A percentile compares a stretch with the other conserved stretches of the same genome.
Evolutionary conservation across 1,140 invertebrate species (phyloP).

Genomic region (Cydia splendana): DNA sequence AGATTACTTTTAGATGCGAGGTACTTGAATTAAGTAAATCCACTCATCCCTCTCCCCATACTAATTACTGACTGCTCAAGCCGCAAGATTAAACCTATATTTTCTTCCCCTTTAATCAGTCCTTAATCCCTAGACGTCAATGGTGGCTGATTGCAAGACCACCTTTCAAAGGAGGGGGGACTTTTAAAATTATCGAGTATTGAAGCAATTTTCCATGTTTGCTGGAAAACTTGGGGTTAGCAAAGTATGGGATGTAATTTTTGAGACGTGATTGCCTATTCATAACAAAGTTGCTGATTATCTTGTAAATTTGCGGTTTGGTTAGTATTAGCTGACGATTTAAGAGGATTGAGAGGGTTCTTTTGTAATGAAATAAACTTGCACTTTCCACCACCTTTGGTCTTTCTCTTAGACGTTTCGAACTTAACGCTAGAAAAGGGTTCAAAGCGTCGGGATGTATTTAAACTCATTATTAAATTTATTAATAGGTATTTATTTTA

Average conservation of each 20-base stretch:
- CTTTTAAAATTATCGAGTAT: constrained; percentile 29
- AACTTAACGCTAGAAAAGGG: no score
- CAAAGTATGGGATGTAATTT: constrained; percentile 7
- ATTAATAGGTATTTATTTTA: no score
- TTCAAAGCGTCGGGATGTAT: no score
- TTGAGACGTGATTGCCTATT: constrained; percentile 20
- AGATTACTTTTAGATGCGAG: not conserved
- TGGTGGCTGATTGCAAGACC: constrained; percentile 24
- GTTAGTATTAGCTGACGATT: not conserved
- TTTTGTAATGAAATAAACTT: no score
- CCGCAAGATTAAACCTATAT: constrained; percentile 32
- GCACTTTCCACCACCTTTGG: no score
- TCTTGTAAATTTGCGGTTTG: not conserved
- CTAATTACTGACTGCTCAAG: constrained; percentile 23
- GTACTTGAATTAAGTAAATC: not conserved
- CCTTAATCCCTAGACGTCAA: constrained; percentile 30
- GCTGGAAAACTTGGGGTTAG: constrained; percentile 12
- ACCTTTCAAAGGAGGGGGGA: constrained; percentile 18
- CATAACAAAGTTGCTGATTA: constrained; percentile 7
- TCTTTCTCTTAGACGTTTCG: no score
- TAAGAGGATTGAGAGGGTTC: not conserved
- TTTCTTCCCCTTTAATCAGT: constrained; percentile 32
- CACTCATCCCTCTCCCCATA: constrained; percentile 9
- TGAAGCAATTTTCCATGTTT: constrained; percentile 22
- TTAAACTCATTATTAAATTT: no score